phyloP scores from a whole-genome alignment of 2,797 vertebrate species.

The Anabacerthia variegaticeps region DNA sequence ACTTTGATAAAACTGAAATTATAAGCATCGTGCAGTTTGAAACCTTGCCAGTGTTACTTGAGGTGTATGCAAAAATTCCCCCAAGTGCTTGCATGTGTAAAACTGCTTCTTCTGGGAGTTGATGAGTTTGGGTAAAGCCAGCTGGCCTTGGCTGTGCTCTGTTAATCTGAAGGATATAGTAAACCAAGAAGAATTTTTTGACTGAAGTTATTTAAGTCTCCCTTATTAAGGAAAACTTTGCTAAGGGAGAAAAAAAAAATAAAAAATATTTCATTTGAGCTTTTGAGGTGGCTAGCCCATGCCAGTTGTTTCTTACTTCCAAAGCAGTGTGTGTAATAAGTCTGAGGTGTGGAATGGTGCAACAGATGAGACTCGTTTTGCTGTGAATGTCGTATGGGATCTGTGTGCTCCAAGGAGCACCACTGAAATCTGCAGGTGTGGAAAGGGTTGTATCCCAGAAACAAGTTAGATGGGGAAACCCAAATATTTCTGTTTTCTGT shows the following conservation, averaged over 20 bases:
- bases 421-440: background rate
- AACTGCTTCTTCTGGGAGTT: background rate
- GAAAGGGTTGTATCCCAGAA: background rate
- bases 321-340: rapidly evolving
- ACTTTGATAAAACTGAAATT: background rate
- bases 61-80: background rate
- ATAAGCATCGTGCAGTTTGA: background rate
- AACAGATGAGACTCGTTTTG: background rate
- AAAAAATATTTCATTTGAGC: background rate
- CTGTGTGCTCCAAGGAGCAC: background rate
- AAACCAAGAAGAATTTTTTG: background rate
- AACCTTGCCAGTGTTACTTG: background rate
- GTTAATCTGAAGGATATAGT: background rate
- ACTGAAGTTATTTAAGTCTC: background rate
- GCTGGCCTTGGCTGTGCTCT: rapidly evolving
- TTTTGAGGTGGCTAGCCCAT: background rate
- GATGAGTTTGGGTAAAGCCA: background rate
- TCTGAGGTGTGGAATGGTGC: background rate
- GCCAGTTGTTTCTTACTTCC: background rate
- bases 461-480: background rate
- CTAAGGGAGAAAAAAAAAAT: background rate
- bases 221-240: background rate
- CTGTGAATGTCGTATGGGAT: background rate
- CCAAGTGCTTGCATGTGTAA: rapidly evolving
- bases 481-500: background rate